Evolutionary conservation across 2,888 invertebrate species (phyloP).

Genomic region (Anarsia innoxiella): DNA sequence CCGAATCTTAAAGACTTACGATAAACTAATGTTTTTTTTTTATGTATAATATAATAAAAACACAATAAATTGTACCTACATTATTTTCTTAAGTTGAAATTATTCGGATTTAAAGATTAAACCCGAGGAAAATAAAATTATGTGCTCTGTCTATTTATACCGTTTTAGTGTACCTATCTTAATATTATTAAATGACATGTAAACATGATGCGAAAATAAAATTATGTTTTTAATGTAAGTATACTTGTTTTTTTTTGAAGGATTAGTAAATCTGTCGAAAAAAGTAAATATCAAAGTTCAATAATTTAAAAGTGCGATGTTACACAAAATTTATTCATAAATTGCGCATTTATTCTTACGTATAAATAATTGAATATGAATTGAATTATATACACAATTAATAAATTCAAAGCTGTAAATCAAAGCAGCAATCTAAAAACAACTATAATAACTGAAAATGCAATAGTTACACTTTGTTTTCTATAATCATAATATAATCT

Average conservation of each 20-base stretch:
- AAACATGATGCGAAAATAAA: constrained; percentile 46
- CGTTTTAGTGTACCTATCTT: no score
- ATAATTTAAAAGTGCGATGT: constrained; percentile 69
- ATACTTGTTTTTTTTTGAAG: constrained; percentile 17
- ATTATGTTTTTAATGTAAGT: constrained; percentile 23
- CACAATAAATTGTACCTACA: no score
- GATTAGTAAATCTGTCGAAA: no score
- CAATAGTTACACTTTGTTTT: constrained; percentile 43
- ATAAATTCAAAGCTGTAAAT: constrained; percentile 60
- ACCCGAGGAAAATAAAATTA: no score
- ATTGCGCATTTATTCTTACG: constrained; percentile 62
- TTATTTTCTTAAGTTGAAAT: no score
- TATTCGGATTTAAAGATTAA: no score
- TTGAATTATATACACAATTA: constrained; percentile 59
- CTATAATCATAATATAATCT: constrained; percentile 50
- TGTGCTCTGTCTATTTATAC: no score
- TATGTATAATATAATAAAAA: no score
- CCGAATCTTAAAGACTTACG: no score
- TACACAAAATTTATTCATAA: constrained; percentile 63
- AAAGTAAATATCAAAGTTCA: no score
- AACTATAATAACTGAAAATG: constrained; percentile 36
- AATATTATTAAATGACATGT: constrained; percentile 38
- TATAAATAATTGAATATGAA: constrained; percentile 48
- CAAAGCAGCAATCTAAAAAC: constrained; percentile 58
- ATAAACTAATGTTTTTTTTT: no score